Base-by-base conservation (phyloP, 2,888 invertebrate species). In the Scotopteryx bipunctaria region DNA sequence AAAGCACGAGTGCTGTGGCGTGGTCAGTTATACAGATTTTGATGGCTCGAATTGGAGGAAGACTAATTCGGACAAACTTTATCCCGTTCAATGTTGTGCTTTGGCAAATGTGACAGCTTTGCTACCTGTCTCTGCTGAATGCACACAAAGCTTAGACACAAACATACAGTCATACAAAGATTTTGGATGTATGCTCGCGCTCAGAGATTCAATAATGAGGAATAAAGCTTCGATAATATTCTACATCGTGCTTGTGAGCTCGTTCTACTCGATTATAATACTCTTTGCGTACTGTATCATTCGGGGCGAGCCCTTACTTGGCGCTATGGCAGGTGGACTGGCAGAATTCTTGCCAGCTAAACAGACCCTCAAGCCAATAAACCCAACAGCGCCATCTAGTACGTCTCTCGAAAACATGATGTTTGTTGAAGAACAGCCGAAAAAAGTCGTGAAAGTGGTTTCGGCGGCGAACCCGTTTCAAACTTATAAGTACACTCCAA, bases 1-100 rank as follows among this genome's bases (percentile, higher is more conserved):
- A 2, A 74, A 78, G 3, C 76, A 83, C 32, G 69, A 86, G 52
- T 91, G 90, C 56, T 91, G 90, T 41, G 90, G 90, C 0, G 81
- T 75, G 0, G 63, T 73, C 0, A 66, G 64, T 15, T 84, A 75
- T 42, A 67, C 53, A 41, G 89, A 91, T 48, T 91, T 90, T 41
- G 45, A 62, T 0, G 52, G 69, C 2, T 78, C 86, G 0, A 59
- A 71, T 9, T 90, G 89, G 89, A 75, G 74, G 32, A 76, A 63
- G 41, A 21, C 41, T 0, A 78, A 83, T 49, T 47, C 63, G 1
- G 67, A 72, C 6, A 72, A 69, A 61, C 16, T 78, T 1, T 79
- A 82, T 53, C 89, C 89, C 0, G 55, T 81, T 0, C 78, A 86
- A 47, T 90, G 89, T 53, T 90, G 89, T 49, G 71, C 73, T 29